phyloP scores from a whole-genome alignment of 1,140 invertebrate species.

The Cydia amplana region DNA sequence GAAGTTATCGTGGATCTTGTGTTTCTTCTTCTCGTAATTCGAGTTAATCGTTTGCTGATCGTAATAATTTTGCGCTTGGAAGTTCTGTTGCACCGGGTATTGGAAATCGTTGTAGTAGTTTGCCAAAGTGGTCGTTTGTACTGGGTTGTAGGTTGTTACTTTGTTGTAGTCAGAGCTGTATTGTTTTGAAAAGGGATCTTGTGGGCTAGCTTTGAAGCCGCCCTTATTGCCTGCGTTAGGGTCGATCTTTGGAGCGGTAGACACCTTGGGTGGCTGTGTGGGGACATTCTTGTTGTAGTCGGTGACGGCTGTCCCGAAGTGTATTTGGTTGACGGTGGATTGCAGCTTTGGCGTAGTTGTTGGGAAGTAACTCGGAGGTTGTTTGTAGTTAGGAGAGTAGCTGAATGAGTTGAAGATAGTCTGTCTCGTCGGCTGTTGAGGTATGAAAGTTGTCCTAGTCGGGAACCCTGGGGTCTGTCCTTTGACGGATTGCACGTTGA shows the following conservation, averaged over 20 bases:
- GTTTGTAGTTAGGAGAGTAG: slow-evolving; percentile 63
- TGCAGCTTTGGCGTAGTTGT: slow-evolving; percentile 65
- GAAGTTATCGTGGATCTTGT: slow-evolving; percentile 61
- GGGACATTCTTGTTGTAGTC: slow-evolving; percentile 59
- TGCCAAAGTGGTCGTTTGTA: slow-evolving; percentile 58
- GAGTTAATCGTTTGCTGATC: slow-evolving; percentile 52
- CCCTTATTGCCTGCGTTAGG: slow-evolving; percentile 61
- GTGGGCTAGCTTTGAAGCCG: slow-evolving; percentile 72
- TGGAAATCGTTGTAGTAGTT: slow-evolving; percentile 52
- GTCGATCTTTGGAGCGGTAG: slow-evolving; percentile 61
- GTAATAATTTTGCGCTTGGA: slow-evolving; percentile 51
- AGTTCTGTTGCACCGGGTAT: slow-evolving; percentile 44
- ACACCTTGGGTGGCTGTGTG: slow-evolving; percentile 60
- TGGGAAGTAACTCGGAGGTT: slow-evolving; percentile 56
- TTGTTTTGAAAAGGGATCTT: slow-evolving; percentile 71
- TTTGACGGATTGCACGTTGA: slow-evolving; percentile 73
- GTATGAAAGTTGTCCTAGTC: slow-evolving; percentile 61
- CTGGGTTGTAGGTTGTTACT: slow-evolving; percentile 67
- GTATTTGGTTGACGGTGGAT: slow-evolving; percentile 57
- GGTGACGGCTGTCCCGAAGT: slow-evolving; percentile 56
- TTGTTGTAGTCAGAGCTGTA: slow-evolving; percentile 58
- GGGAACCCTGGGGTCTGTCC: slow-evolving; percentile 65
- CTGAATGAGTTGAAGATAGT: slow-evolving; percentile 70
- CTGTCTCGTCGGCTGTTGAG: slow-evolving; percentile 64
- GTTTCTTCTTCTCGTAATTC: slow-evolving; percentile 59